Evolutionary conservation across 2,888 invertebrate species (phyloP).

Genomic region (Platycnemis pennipes): DNA sequence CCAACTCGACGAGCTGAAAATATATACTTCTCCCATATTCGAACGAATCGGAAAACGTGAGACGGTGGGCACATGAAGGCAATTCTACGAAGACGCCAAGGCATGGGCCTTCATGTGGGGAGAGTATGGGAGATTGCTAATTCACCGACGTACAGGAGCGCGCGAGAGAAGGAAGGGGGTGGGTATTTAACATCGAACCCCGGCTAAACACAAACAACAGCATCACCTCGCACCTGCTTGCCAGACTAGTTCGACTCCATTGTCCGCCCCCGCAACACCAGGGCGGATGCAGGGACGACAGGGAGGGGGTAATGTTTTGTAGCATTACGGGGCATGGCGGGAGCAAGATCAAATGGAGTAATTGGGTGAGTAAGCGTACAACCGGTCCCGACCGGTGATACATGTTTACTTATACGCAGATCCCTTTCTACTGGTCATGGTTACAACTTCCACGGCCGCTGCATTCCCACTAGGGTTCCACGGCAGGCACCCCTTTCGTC

Average conservation of each 20-base stretch:
- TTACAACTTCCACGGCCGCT: neutral
- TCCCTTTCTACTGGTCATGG: neutral
- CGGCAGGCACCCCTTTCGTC: neutral
- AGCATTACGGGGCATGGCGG: conserved; percentile 35
- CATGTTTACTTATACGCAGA: conserved; percentile 43
- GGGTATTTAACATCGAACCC: neutral
- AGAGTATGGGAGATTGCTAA: neutral
- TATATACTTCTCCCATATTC: neutral
- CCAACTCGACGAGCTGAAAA: neutral
- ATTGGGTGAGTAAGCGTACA: conserved; percentile 59
- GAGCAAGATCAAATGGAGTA: conserved; percentile 30
- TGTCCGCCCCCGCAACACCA: neutral
- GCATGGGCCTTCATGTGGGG: neutral
- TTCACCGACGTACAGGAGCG: neutral
- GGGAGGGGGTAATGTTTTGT: neutral
- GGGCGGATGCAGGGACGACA: neutral
- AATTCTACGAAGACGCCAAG: neutral
- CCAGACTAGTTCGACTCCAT: conserved; percentile 1
- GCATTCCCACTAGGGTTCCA: neutral
- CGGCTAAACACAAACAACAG: neutral
- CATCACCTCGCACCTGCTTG: conserved; percentile 33
- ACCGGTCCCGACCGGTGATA: conserved; percentile 54
- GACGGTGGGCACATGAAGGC: neutral
- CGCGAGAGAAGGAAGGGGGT: neutral
- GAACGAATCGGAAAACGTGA: neutral